phyloP scores from a whole-genome alignment of 2,113 vertebrate genomes.

The Dromiciops gliroides region DNA sequence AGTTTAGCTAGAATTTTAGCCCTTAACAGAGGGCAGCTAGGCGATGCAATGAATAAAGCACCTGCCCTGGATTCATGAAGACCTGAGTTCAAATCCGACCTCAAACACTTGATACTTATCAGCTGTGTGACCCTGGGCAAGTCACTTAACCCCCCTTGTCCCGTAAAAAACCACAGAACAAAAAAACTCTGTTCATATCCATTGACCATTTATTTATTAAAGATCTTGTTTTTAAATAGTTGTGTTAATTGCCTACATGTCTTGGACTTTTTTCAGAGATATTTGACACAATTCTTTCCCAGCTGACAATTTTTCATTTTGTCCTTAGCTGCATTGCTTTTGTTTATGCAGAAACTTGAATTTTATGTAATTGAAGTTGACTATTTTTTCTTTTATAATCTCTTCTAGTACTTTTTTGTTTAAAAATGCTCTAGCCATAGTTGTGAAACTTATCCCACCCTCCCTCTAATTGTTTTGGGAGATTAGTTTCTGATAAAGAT shows the following conservation, averaged over 20 bases:
- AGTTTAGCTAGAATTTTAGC: too few species aligned
- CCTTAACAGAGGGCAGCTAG: too few species aligned
- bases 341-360: not conserved
- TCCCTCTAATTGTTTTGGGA: not conserved
- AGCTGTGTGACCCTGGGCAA: too few species aligned
- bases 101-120: too few species aligned
- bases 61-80: too few species aligned
- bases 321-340: not conserved
- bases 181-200: not conserved
- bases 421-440: not conserved
- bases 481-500: not conserved
- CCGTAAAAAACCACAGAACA: too few species aligned
- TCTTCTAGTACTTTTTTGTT: not conserved
- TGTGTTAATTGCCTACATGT: not conserved
- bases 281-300: not conserved
- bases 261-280: not conserved
- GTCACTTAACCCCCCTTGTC: too few species aligned
- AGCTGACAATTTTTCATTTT: not conserved
- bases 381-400: not conserved
- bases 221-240: not conserved
- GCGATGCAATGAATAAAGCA: too few species aligned
- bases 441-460: not conserved
- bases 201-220: not conserved
- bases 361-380: not conserved
- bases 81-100: too few species aligned